phyloP scores from a whole-genome alignment of 2,888 invertebrate genomes.

The Ellobium chinense region DNA sequence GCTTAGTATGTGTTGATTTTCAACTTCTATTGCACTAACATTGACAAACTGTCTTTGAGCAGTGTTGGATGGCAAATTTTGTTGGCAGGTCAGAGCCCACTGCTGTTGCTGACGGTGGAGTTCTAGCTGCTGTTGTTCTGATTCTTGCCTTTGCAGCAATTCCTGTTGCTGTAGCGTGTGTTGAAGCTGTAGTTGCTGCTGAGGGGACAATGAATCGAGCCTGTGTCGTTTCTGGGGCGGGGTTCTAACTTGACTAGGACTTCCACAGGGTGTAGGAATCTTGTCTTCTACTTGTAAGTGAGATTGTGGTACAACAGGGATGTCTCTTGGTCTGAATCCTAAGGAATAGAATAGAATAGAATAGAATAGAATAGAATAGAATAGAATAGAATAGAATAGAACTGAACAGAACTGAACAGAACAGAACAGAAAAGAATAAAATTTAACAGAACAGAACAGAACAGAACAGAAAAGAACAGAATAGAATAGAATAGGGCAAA shows the following conservation, averaged over 20 bases:
- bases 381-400: too few relatives aligned
- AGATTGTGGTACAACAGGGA: too few relatives aligned
- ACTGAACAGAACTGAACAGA: too few relatives aligned
- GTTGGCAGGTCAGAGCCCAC: background rate
- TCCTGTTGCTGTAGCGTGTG: background rate
- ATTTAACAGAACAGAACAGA: too few relatives aligned
- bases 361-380: too few relatives aligned
- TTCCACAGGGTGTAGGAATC: background rate
- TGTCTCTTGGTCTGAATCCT: too few relatives aligned
- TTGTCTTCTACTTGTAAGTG: background rate
- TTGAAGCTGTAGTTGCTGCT: background rate
- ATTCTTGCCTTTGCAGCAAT: background rate
- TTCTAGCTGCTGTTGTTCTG: background rate
- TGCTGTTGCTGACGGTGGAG: background rate
- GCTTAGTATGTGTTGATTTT: background rate
- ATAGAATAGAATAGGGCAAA: too few relatives aligned
- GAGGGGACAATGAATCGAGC: background rate
- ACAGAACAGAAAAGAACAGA: too few relatives aligned
- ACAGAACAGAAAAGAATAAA: too few relatives aligned
- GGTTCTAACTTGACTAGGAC: background rate
- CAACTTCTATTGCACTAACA: background rate
- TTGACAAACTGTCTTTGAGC: background rate
- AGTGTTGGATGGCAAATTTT: background rate
- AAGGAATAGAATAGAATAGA: too few relatives aligned
- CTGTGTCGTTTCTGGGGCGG: conserved; percentile 21